Base-by-base conservation (phyloP, 2,888 invertebrate genomes). In the Xestia ashworthii region DNA sequence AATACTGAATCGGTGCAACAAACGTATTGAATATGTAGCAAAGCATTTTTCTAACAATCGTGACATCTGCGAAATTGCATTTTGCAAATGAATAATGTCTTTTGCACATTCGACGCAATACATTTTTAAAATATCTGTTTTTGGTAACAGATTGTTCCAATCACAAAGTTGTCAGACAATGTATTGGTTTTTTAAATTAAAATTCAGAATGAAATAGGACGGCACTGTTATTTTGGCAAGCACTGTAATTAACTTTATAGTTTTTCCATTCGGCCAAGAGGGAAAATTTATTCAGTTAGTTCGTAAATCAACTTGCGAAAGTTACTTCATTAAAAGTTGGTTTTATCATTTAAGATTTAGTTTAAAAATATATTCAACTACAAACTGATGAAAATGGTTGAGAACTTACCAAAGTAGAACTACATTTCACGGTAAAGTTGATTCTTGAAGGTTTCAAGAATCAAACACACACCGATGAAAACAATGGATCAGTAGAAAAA, bases 31-130 rank as follows among this genome's bases (percentile, higher is more conserved):
- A 95, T 93, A 91, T 92, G 92, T 89, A 90, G 91, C 84, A 91
- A 80, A 90, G 91, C 93, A 94, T 95, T 94, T 95, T 93, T 95
- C 94, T 93, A 93, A 93, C 92, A 93, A 92, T 92, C 93, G 93
- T 94, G 94, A 95, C 95, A 92, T 93, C 93, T 91, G 92, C 89
- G 92, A 94, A 94, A 95, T 95, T 95, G 94, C 93, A 93, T 93
- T 87, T 92, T 86, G 90, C 88, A 91, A 91, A 90, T 88, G 90
- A 91, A 91, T 91, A 89, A 90, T 88, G 89, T 83, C 81, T 81
- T 84, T 79, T 83, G 74, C 84, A 78, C 81, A 88, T 84, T 85
- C 83, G 78, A 84, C 76, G 85, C 71, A 81, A 80, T 82, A 80
- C 82, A 88, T 85, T 87, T 89, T 88, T 84, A 87, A 91, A 89